These are phyloP conservation scores for Limnephilus lunatus DNA, from an alignment of 2,888 invertebrate species.

Conservation along the genomic window DNA sequence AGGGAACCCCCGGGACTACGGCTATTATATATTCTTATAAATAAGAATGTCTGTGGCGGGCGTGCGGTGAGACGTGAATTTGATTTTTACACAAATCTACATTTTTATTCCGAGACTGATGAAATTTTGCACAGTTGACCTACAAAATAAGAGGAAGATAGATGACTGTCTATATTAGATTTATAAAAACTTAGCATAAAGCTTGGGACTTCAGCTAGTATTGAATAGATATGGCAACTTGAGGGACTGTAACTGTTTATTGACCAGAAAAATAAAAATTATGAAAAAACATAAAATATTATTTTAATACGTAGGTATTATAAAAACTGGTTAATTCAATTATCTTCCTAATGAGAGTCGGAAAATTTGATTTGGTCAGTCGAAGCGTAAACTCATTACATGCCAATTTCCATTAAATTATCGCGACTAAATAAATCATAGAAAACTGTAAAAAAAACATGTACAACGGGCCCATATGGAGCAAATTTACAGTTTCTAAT, in stretches of 20 bases:
- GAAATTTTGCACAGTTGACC: too few species aligned
- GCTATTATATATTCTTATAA: too few species aligned
- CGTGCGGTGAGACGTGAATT: too few species aligned
- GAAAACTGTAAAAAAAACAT: background rate
- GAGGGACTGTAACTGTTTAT: background rate
- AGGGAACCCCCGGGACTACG: too few species aligned
- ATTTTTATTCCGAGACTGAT: too few species aligned
- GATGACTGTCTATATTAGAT: too few species aligned
- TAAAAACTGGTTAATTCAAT: background rate
- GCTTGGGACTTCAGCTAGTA: too few species aligned
- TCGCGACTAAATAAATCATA: background rate
- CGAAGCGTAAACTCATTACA: background rate
- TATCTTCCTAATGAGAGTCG: background rate
- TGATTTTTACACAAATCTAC: too few species aligned
- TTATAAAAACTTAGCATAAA: too few species aligned
- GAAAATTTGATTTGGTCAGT: background rate
- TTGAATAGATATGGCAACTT: too few species aligned
- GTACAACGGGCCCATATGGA: background rate
- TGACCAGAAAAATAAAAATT: background rate
- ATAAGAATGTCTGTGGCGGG: too few species aligned
- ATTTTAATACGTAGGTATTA: background rate
- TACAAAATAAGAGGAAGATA: too few species aligned
- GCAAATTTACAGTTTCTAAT: conserved; percentile 23
- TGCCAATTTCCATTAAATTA: background rate
- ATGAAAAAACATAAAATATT: background rate